Evolutionary conservation across 1,140 invertebrate genomes (phyloP).

Genomic region (Lethocerus indicus): DNA sequence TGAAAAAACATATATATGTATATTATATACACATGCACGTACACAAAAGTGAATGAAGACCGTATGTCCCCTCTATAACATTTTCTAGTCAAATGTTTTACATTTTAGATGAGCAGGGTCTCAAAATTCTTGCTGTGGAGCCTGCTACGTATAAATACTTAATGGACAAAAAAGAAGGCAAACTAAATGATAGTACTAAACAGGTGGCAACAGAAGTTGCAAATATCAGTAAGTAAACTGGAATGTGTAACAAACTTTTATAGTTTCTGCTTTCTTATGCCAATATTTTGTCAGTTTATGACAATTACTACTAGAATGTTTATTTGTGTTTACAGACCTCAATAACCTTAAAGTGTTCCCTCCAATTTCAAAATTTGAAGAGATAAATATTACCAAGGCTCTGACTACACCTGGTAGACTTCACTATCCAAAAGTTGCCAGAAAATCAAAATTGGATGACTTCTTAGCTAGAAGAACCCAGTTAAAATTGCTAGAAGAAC

Average conservation of each 20-base stretch:
- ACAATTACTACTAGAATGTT: background rate
- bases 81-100: too few species aligned
- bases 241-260: background rate
- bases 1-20: too few species aligned
- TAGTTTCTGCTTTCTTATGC: background rate
- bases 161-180: conserved; percentile 26
- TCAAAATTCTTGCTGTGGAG: conserved; percentile 54
- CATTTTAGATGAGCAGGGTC: conserved; percentile 24
- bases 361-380: conserved; percentile 44
- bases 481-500: conserved; percentile 57
- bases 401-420: conserved; percentile 52
- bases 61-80: too few species aligned
- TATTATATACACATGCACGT: too few species aligned
- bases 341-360: conserved; percentile 46
- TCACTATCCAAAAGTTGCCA: conserved; percentile 76
- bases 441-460: conserved; percentile 66
- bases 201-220: conserved; percentile 17
- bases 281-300: background rate
- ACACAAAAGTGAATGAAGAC: too few species aligned
- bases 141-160: conserved; percentile 53
- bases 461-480: conserved; percentile 59
- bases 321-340: conserved; percentile 31
- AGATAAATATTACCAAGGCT: conserved; percentile 70
- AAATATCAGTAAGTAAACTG: conserved; percentile 12
- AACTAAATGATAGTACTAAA: conserved; percentile 17